Base-by-base conservation (phyloP, 2,888 invertebrate species). In the Hesperia comma region DNA sequence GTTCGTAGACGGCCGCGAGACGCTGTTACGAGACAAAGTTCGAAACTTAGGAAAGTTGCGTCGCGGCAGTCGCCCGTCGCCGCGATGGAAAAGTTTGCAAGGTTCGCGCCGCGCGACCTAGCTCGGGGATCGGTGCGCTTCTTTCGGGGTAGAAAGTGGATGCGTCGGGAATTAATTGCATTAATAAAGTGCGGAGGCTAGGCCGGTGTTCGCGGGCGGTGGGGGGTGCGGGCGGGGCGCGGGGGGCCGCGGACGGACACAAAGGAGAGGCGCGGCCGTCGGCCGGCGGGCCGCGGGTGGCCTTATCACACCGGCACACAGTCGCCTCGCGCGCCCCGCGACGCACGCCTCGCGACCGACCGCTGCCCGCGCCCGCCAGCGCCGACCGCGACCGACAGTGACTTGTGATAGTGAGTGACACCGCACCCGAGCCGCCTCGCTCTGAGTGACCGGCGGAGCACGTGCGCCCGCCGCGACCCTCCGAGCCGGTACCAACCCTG, bases 241-340 rank as follows among this genome's bases (percentile, higher is more conserved):
- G 80, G 75, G 77, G 79, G 78, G 79, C 74, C 79, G 77, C 79
- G 84, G 85, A 93, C 93, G 94, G 93, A 88, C 93, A 89, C 90
- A 92, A 90, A 91, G 90, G 90, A 87, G 90, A 85, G 87, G 86
- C 86, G 86, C 88, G 87, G 90, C 87, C 87, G 88, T 84, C 86
- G 85, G 82, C 77, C 81, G 82, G 82, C 83, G 83, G 78, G 79
- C 86, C 84, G 83, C 85, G 83, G 82, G 85, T 82, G 85, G 87
- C 85, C 84, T 89, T 89, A 89, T 89, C 90, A 89, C 87, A 81
- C 84, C 82, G 85, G 87, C 88, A 88, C 83, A 86, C 88, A 84
- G 87, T 88, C 89, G 90, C 84, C 85, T 79, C 85, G 85, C 87
- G 91, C 88, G 84, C 77, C 76, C 81, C 84, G 79, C 85, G 83